These are phyloP conservation scores for Clarias batrachus DNA, from an alignment of 2,113 vertebrate genomes.

Conservation along the genomic window DNA sequence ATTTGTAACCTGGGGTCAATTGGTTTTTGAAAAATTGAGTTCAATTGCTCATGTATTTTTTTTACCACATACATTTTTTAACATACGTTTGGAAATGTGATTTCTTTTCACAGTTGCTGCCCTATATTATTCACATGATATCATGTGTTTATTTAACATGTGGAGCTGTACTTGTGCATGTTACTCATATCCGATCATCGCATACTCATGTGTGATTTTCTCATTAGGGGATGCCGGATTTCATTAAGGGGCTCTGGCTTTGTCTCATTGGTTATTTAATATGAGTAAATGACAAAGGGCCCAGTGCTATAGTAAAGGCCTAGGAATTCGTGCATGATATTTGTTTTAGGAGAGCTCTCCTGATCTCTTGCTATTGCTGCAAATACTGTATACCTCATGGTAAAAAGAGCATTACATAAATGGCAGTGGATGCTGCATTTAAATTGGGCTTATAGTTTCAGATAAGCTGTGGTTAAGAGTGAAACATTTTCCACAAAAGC, in stretches of 20 bases:
- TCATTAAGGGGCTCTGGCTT: background rate
- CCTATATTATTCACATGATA: background rate
- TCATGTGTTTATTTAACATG: background rate
- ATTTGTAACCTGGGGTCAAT: background rate
- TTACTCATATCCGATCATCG: background rate
- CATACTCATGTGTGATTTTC: background rate
- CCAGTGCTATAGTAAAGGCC: background rate
- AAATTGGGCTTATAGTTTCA: background rate
- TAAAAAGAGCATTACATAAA: background rate
- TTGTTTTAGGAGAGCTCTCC: background rate
- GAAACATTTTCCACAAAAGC: background rate
- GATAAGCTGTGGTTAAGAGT: background rate
- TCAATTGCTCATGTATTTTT: background rate
- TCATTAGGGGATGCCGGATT: background rate
- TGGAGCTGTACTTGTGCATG: background rate
- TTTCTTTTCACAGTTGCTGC: background rate
- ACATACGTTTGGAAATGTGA: background rate
- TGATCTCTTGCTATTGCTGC: background rate
- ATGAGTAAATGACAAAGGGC: conserved; percentile 5
- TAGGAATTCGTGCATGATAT: background rate
- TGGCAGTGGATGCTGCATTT: background rate
- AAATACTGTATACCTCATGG: background rate
- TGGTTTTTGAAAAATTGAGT: background rate
- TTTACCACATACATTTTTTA: background rate
- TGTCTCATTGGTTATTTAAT: background rate